phyloP scores from a whole-genome alignment of 1,140 invertebrate genomes.

The Zaprionus ghesquierei region DNA sequence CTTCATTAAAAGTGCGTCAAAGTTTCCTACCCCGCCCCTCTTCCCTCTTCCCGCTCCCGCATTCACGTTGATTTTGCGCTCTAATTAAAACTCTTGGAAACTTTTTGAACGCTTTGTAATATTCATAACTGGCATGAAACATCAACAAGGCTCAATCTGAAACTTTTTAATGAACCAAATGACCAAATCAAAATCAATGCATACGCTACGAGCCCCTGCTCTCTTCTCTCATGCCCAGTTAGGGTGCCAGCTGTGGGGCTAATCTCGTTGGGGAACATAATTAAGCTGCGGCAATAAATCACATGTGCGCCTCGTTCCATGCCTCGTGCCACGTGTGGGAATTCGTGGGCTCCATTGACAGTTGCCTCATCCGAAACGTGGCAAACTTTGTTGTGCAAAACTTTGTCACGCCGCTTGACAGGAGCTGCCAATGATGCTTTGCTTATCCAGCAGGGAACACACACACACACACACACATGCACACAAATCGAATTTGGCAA shows the following conservation, averaged over 20 bases:
- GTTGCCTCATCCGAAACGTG: conserved; percentile 1
- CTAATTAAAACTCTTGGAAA: conserved; percentile 74
- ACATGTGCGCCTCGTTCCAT: conserved; percentile 25
- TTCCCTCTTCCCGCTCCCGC: neutral
- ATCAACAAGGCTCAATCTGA: conserved; percentile 55
- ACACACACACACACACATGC: no score
- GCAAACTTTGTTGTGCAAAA: conserved; percentile 61
- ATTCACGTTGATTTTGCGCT: conserved; percentile 69
- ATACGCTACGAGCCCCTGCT: neutral
- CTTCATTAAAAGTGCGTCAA: conserved; percentile 74
- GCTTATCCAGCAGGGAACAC: conserved; percentile 48
- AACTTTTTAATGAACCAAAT: conserved; percentile 75
- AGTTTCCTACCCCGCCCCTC: conserved; percentile 60
- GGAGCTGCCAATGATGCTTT: conserved; percentile 58
- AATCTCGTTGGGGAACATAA: conserved; percentile 54
- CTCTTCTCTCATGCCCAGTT: neutral
- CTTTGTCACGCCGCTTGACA: conserved; percentile 53
- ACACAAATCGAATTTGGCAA: conserved; percentile 50
- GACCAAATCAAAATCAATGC: conserved; percentile 65
- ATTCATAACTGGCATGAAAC: conserved; percentile 68
- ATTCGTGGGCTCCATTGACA: conserved; percentile 3
- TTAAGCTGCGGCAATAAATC: conserved; percentile 59
- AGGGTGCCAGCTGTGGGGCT: conserved; percentile 17
- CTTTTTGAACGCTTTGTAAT: conserved; percentile 56
- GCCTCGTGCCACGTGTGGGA: conserved; percentile 9